Base-by-base conservation (phyloP, 2,888 invertebrate genomes). In the Kuschelorhynchus macadamiae region DNA sequence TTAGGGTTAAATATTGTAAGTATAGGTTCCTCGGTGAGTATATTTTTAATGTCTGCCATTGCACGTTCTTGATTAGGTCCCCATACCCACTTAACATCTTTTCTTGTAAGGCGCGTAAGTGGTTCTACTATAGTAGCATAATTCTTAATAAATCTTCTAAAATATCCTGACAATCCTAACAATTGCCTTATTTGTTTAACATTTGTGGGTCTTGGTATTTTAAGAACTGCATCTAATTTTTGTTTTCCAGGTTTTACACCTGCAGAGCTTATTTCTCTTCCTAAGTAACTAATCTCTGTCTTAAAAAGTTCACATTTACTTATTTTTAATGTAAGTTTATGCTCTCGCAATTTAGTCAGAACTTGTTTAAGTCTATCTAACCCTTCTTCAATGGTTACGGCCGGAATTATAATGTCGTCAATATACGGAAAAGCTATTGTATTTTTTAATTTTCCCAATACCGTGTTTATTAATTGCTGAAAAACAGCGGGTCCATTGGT, bases 1-100 rank as follows among this genome's bases (percentile, higher is more conserved):
- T 46, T 41, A 16, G 61, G 67, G 42, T 75, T 52, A 30, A 72
- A 77, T 16, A 77, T 71, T 1, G 73, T 70, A 14, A 77, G 56
- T 1, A 56, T 20, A 1, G 56, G 42, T 30, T 20, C 42, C 4
- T 3, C 3, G 3, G 25, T 5, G n/a, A n/a, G n/a, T n/a, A n/a
- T n/a, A 7, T 3, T 5, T 7, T 25, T 25, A 5, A 25, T 7
- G 3, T 25, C 7, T 3, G 3, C 7, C 7, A 25, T 7, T 5
- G 25, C 25, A 7, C 7, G 4, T 5, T 5, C 7, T 7, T 25
- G 25, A 5, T 3, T 5, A 3, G 3, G 25, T 7, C 4, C 7
- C 25, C 25, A 25, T 25, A 5, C 25, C 25, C 25, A 25, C 7
- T 25, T 25, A 5, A 25, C 3, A 25, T 25, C 25, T 25, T 25